Base-by-base conservation (phyloP, 2,797 vertebrate genomes). In the Orientallactaga sibirica region DNA sequence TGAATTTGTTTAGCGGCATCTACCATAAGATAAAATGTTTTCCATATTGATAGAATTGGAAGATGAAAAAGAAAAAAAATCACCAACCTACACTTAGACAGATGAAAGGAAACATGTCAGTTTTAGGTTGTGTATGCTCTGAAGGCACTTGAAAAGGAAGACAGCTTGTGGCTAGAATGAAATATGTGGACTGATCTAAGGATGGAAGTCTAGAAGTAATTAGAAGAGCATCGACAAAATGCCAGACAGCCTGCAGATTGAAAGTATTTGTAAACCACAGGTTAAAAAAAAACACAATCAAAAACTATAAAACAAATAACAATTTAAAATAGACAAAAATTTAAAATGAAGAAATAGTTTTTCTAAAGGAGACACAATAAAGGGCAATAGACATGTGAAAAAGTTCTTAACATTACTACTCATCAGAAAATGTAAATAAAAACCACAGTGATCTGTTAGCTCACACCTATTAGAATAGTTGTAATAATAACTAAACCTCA, bases 61-160 rank as follows among this genome's bases (percentile, higher is more conserved):
- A 76, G 75, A 95, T 90, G 43, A 86, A 64, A 92, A 84, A 58
- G 29, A 41, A 78, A 83, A 86, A 61, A 43, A 67, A 76, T 68
- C 33, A 43, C 27, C 79, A 88, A 48, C 2, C 22, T 78, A 22
- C n/a, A 73, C 41, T 55, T 79, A 84, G 66, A 70, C 1, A 68
- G 80, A 96, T 87, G 74, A 94, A 88, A 95, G n/a, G 93, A 81
- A 29, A 22, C 24, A 89, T 20, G 37, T 55, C 66, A 66, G 66
- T 95, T 94, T 67, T n/a, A 79, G 78, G 52, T 52, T 85, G 52
- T 27, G 22, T 87, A 71, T 90, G 74, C 27, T 25, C 71, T 82
- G 15, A 66, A 88, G 70, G 91, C 86, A 90, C 81, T 29, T 85
- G 70, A 75, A 29, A 58, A 85, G 25, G 67, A 89, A 91, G 62